Evolutionary conservation across 2,113 vertebrate species (phyloP), one percentile per base, ranked within the genome.

Genomic region (Aplodontia rufa): DNA sequence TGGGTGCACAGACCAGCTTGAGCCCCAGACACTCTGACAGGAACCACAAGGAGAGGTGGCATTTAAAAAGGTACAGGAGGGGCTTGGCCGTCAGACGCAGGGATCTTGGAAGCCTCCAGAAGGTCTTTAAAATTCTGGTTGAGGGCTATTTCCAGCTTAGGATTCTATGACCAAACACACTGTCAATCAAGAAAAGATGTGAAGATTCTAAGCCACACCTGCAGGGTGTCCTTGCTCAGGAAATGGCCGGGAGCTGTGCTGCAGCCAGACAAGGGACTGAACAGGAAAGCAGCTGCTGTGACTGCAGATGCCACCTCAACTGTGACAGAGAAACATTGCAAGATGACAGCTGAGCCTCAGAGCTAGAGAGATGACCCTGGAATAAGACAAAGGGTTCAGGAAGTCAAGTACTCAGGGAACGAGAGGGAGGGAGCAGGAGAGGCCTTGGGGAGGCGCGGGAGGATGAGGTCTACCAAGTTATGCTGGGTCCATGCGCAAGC

Each of bases 221-320:
- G 32, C 40, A 4, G 11, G 0, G 0, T 17, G 0, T 3, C 49
- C 55, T 4, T 49, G 75, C 68, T 32, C 16, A 22, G 40, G 16
- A 66, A 49, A 28, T 30, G 51, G 6, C 11, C 13, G 2, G 26
- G 47, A 53, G 42, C 10, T 4, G 17, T 3, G 20, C 13, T 53
- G 24, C 45, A 55, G 47, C 47, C 26, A 66, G 80, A 30, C 11
- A 37, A 47, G 62, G 0, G 32, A 30, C 11, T 8, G 10, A 4
- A 19, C 58, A 45, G 19, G 30, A 76, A 83, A 78, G 19, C 19
- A 40, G 0, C 1, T 1, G 42, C 9, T 40, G 82, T 19, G 2
- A 16, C n/a, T n/a, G n/a, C 4, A 17, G 62, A 26, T 5, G 3
- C 9, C 1, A 12, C 28, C 40, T 8, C 4, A 60, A 10, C 19